Evolutionary conservation across 2,797 vertebrate genomes (phyloP), one percentile per base, ranked within the genome.

Genomic region (Meda fulgida): DNA sequence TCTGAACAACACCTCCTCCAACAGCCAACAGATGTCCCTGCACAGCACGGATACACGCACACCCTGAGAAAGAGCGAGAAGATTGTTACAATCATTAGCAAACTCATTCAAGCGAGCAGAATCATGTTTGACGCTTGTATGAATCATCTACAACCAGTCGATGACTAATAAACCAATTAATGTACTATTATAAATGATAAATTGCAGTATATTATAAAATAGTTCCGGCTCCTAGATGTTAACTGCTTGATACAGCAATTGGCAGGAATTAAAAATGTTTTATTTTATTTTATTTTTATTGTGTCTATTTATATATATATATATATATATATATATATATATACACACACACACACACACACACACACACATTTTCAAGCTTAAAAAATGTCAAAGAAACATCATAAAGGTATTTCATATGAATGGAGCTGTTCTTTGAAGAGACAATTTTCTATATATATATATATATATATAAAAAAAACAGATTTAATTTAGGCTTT

Each of bases 1-100:
- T 65, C 94, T 95, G 89, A 97, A 95, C 90, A 98, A 90, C 0
- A 96, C 91, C 90, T 99, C 97, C 87, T 97, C 96, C 0, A 96
- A 94, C 86, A 99, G 94, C 96, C 96, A 95, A 2, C 90, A 91
- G 26, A 98, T 95, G 19, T 98, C 97, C 71, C 46, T 89, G 90
- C 96, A 95, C 87, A 98, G 93, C 78, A 21, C 88, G 0, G 96
- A 96, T 10, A 95, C 78, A 69, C 92, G 91, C 77, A 96, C 93
- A 0, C 96, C 96, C 97, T 99, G 60, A 65, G n/a, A 51, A 65
- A 84, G 81, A 81, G 69, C 83, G 60, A 86, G 51, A 38, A 73
- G 21, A 55, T 58, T 0, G 13, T 76, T 36, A 34, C 55, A 19
- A 60, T 78, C 76, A 78, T 78, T 63, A 34, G 78, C 40, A 34